Evolutionary conservation across 2,888 invertebrate species (phyloP).

Genomic region (Acanthosoma haemorrhoidale): DNA sequence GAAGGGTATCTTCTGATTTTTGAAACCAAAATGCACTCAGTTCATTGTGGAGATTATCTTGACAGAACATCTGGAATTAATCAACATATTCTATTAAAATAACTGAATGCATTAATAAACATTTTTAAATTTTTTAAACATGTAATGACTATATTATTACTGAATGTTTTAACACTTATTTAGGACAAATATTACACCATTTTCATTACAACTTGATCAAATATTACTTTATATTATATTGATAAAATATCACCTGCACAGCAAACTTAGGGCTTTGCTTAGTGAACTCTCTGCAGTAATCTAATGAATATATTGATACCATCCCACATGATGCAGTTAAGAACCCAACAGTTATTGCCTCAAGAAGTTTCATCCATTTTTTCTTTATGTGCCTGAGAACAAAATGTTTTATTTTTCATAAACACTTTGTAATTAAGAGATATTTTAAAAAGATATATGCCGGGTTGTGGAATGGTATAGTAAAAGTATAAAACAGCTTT

Average conservation of each 20-base stretch:
- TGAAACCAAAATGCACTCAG: constrained; percentile 57
- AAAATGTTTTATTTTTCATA: too few relatives aligned
- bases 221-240: too few relatives aligned
- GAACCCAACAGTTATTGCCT: constrained; percentile 53
- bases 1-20: constrained; percentile 56
- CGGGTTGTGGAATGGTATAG: too few relatives aligned
- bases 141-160: neutral
- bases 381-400: constrained; percentile 46
- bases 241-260: constrained; percentile 40
- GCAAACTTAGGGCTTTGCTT: constrained; percentile 40
- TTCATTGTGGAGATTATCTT: constrained; percentile 52
- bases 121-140: too few relatives aligned
- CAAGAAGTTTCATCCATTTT: constrained; percentile 50
- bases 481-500: too few relatives aligned
- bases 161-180: neutral
- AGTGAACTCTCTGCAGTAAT: constrained; percentile 48
- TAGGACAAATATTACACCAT: neutral
- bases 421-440: neutral
- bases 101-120: too few relatives aligned
- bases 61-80: constrained; percentile 51
- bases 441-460: neutral
- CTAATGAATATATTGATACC: constrained; percentile 51
- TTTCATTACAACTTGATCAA: too few relatives aligned
- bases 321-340: constrained; percentile 54
- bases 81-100: too few relatives aligned